Evolutionary conservation across 2,888 invertebrate genomes (phyloP), one percentile per base, ranked within the genome.

Genomic region (Hedya salicella): DNA sequence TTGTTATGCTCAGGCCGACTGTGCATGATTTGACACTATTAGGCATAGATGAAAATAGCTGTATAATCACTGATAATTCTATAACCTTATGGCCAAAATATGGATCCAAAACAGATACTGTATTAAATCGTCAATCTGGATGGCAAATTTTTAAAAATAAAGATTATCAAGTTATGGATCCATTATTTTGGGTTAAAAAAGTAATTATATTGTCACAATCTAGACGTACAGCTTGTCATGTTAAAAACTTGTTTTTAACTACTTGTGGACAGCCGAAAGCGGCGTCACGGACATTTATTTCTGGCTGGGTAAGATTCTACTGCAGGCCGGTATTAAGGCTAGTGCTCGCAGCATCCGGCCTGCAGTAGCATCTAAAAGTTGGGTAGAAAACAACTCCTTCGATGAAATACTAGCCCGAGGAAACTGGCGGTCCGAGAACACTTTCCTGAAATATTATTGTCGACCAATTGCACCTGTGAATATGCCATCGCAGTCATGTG

Each of bases 61-160:
- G 17, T 52, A 52, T 52, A 32, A 52, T 32, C 32, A 36, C 32
- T 32, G 17, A 36, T 32, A 32, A 32, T 2, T 36, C 50, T 1
- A 56, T 56, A 25, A 56, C 44, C 11, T 56, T 56, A 17, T 16
- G 44, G 16, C 42, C 16, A 5, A 30, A 30, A 30, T 56, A 44
- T 56, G 42, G 56, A 3, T 56, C 42, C 5, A 56, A 44, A 13
- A 30, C 56, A 21, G 30, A 56, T 30, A 40, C 44, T 1, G 56
- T 16, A 11, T 11, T 16, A 5, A 44, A 44, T 44, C 56, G 56
- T 16, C 42, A 44, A 11, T 30, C 56, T 1, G 6, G 30, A 16
- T 56, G 44, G 40, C 42, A 56, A 25, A 13, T 56, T 1, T 44
- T 44, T 14, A 42, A 30, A 30, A 25, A 30, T 44, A 5, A 39